phyloP scores from a whole-genome alignment of 2,113 vertebrate species.

The Chinchilla lanigera region DNA sequence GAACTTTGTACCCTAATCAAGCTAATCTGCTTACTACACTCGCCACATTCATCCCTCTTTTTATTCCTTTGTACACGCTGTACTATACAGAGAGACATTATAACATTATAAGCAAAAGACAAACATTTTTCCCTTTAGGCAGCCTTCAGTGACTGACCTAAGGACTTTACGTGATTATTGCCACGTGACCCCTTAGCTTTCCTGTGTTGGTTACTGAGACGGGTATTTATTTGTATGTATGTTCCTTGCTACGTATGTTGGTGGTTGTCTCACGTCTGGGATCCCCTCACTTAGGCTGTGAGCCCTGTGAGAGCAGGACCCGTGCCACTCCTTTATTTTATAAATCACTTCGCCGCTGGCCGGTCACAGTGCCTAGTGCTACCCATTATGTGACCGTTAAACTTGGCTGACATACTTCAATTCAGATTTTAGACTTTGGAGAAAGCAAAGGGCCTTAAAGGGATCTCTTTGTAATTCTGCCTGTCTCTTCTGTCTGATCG shows the following conservation, averaged over 20 bases:
- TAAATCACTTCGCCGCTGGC: not conserved
- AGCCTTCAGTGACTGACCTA: conserved; percentile 26
- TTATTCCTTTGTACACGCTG: conserved; percentile 33
- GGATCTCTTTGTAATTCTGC: conserved; percentile 39
- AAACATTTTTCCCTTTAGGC: conserved; percentile 35
- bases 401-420: conserved; percentile 57
- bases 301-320: conserved; percentile 64
- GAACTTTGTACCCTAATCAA: conserved; percentile 58
- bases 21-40: conserved; percentile 57
- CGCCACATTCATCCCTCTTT: conserved; percentile 47
- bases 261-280: conserved; percentile 26
- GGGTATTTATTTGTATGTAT: conserved; percentile 74
- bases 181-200: conserved; percentile 56
- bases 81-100: not conserved
- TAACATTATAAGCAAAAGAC: conserved; percentile 37
- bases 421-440: conserved; percentile 56
- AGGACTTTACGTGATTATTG: conserved; percentile 44
- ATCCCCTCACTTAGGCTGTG: conserved; percentile 52
- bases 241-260: conserved; percentile 70
- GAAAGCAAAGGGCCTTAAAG: conserved; percentile 55
- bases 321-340: conserved; percentile 45
- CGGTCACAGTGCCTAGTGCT: conserved; percentile 39
- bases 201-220: conserved; percentile 45
- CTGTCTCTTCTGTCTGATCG: not conserved
- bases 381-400: conserved; percentile 29